Base-by-base conservation (phyloP, 2,797 vertebrate genomes). In the Antennarius maculatus region DNA sequence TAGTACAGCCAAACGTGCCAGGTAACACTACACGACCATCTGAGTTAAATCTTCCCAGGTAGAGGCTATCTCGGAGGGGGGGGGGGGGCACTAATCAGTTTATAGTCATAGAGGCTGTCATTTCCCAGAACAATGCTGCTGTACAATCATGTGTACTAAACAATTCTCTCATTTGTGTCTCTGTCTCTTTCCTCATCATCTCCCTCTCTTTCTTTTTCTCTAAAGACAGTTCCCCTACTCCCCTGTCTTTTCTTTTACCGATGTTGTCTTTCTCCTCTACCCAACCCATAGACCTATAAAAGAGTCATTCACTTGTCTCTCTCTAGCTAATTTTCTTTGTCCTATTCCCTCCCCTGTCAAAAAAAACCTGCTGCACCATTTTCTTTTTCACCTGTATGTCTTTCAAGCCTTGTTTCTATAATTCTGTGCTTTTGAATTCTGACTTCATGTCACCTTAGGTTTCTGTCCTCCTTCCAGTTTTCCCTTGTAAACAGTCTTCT, bases 71-170 rank as follows among this genome's bases (percentile, higher is more conserved):
- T 69, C 76, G 75, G 55, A 84, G 83, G 80, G 81, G 76, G 75
- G 55, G 83, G 83, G 80, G 81, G 76, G 73, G 73, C 74, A 80
- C 89, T 89, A 89, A 91, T 91, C 88, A 91, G 88, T 88, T 88
- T 88, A 84, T 88, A 89, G 89, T 90, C 88, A 84, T 83, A 87
- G 81, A 58, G 60, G 69, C 74, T 85, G 70, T 67, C 39, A 88
- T 92, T 91, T 89, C 91, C 91, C 90, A 79, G 46, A 89, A 88
- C 86, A 92, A 92, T 90, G 23, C 74, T 61, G 84, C 78, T 76
- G 87, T 86, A 88, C 80, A 80, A 82, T 86, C 90, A 90, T 90
- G 89, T 79, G 72, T 89, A 69, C 72, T 81, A 84, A 87, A 90
- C 81, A 86, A 50, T 71, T 66, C 52, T 14, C 55, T 72, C 76